Evolutionary conservation across 2,888 invertebrate genomes (phyloP), one percentile per base, ranked within the genome.

Genomic region (Rhingia campestris): DNA sequence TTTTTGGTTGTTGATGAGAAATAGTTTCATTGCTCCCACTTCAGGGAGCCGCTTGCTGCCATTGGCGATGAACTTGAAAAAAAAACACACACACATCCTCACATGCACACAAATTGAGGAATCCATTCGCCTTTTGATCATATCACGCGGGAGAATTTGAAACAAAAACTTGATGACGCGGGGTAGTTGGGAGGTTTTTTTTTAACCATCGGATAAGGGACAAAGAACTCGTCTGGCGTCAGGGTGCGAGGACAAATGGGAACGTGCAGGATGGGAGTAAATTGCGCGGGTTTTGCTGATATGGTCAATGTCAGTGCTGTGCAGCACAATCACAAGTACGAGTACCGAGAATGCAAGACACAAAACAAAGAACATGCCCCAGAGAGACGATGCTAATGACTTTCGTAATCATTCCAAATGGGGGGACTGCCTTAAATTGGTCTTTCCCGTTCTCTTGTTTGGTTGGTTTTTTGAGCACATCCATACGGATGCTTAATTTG

Each of bases 351-450:
- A 39, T 7, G 51, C 10, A 47, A 51, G 39, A 35, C 41, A 43
- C 41, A 43, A 67, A 67, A 35, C 33, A 22, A 32, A 22, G 35
- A 37, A 22, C 35, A 37, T 47, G 45, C 35, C 47, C 45, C 45
- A 47, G 47, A 53, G 72, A 72, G 72, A 72, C 61, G 14, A 72
- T 72, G 59, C 53, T 72, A 72, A 72, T 72, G 72, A 72, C 59
- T 51, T 72, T 35, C 51, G 59, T 30, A 59, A 72, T 72, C 59
- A 59, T 35, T 61, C 30, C 30, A 35, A 61, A 49, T 51, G 70
- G 58, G 70, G 58, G 59, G 54, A 45, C 67, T 35, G 33, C 45
- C 45, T 56, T 43, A 56, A 56, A 67, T 67, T 67, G 67, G 45
- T 45, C 35, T 30, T 10, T 45, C 41, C n/a, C n/a, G 43, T 22